Evolutionary conservation across 2,797 vertebrate genomes (phyloP).

Genomic region (Sciurus carolinensis): DNA sequence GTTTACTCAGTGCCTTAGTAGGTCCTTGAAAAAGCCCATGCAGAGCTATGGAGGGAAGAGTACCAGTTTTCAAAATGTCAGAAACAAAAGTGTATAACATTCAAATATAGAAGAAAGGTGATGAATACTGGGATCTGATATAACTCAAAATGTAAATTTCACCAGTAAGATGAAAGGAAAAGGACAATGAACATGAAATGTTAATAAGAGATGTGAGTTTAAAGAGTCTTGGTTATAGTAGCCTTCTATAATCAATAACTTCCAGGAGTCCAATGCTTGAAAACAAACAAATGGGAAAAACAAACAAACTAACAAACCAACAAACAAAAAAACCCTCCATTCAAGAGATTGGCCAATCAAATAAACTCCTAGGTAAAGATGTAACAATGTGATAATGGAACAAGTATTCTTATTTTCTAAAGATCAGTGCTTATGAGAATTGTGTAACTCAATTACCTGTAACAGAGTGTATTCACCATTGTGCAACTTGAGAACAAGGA

Average conservation of each 20-base stretch:
- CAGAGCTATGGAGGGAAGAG: slow-evolving; percentile 67
- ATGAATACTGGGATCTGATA: slow-evolving; percentile 4
- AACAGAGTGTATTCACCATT: background rate
- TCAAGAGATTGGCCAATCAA: background rate
- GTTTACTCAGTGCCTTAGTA: slow-evolving; percentile 21
- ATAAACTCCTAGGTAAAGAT: background rate
- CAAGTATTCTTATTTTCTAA: background rate
- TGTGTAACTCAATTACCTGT: background rate
- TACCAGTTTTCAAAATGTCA: slow-evolving; percentile 68
- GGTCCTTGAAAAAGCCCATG: slow-evolving; percentile 51
- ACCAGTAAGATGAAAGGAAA: slow-evolving; percentile 41
- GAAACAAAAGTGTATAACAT: slow-evolving; percentile 71
- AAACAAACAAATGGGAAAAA: background rate
- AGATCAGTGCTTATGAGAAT: background rate
- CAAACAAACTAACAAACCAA: too few relatives aligned
- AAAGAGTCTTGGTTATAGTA: background rate
- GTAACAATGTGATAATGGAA: background rate
- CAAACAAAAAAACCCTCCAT: background rate
- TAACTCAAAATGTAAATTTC: slow-evolving; percentile 67
- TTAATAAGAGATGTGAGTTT: slow-evolving; percentile 38
- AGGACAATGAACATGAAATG: slow-evolving; percentile 72
- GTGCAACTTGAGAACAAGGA: background rate
- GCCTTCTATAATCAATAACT: background rate
- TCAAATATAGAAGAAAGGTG: slow-evolving; percentile 53
- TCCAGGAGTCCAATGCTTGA: background rate